Percentiles rank a stretch among this genome's conserved stretches.
Evolutionary conservation across 2,888 invertebrate genomes (phyloP).

Genomic region (Phymatocera aterrima): DNA sequence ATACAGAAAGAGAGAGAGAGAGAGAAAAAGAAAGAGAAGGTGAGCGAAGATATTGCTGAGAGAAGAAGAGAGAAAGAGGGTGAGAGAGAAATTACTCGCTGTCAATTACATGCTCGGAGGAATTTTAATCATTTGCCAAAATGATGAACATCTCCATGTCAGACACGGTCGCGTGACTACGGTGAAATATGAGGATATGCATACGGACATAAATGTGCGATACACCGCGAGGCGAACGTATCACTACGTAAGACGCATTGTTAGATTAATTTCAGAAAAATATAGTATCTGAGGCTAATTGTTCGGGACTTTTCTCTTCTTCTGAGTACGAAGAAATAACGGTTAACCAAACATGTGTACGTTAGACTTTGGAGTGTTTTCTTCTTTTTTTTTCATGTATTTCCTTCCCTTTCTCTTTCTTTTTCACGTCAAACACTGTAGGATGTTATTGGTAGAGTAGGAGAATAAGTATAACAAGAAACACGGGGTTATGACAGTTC

Average conservation of each 20-base stretch:
- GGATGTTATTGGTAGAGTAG: background rate
- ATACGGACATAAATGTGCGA: background rate
- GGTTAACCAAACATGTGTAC: constrained; percentile 11
- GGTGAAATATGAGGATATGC: background rate
- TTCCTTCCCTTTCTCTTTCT: background rate
- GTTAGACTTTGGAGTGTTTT: background rate
- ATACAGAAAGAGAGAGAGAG: background rate
- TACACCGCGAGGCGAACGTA: background rate
- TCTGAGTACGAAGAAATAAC: background rate
- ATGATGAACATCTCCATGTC: constrained; percentile 27
- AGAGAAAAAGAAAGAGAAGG: background rate
- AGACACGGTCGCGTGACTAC: background rate
- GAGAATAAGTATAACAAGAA: background rate
- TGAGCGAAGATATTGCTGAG: background rate
- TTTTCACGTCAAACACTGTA: background rate
- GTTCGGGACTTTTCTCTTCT: constrained; percentile 4
- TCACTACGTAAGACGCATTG: background rate
- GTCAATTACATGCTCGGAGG: constrained; percentile 29
- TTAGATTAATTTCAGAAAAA: background rate
- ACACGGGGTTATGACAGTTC: constrained; percentile 16
- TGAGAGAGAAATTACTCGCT: constrained; percentile 26
- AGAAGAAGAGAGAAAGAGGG: too few relatives aligned
- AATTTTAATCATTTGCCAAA: constrained; percentile 34
- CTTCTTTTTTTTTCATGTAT: background rate
- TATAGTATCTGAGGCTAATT: too few relatives aligned